Evolutionary conservation across 2,113 vertebrate species (phyloP).

Genomic region (human (Homo sapiens)): GRCh38 chr2:195356501-195357000

Average conservation of each 20-base stretch:
- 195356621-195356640: not conserved
- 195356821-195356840: not conserved
- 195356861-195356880: not conserved
- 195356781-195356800: not conserved
- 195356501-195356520: not conserved
- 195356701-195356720: not conserved
- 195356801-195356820: not conserved
- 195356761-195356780: not conserved
- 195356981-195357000: not conserved
- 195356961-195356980: not conserved
- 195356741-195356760: not conserved
- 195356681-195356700: not conserved
- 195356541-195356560: not conserved
- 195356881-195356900: not conserved
- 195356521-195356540: not conserved
- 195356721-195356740: not conserved
- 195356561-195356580: not conserved
- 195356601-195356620: not conserved
- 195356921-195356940: not conserved
- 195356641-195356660: not conserved
- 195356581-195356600: not conserved
- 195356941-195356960: not conserved
- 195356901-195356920: not conserved
- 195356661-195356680: not conserved
- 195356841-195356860: not conserved